Base-by-base conservation (phyloP, 1,140 invertebrate genomes). In the Drosophila subpulchrella region DNA sequence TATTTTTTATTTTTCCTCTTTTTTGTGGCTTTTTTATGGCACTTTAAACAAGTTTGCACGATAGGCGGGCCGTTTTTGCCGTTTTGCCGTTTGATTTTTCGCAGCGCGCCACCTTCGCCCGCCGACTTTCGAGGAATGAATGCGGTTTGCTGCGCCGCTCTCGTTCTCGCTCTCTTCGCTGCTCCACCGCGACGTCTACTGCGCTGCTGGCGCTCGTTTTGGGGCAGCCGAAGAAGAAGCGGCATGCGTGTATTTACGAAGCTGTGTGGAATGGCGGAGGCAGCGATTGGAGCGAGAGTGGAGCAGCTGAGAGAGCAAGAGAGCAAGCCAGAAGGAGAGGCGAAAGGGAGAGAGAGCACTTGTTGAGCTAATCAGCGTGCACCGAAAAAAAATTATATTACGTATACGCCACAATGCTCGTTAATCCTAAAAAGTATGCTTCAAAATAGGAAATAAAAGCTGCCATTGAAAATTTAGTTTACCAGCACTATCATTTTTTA, bases 191-290 rank as follows among this genome's bases (percentile, higher is more conserved):
- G 54, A 2, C 20, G 27, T 34, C 51, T 51, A n/a, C 42, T 41
- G 53, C 50, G 42, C 30, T 36, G 27, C 30, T 30, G 32, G 12
- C 17, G 51, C 30, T 42, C 56, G 11, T 13, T 44, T 51, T 24
- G 42, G 32, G 30, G 55, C 53, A 50, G 57, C 57, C 44, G 55
- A 46, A 55, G 57, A 58, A 67, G 72, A 48, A 76, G 78, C 63
- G 73, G 83, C 82, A 68, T 86, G 83, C 82, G 82, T 70, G 77
- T 86, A 86, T 86, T 88, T 88, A 86, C 82, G 82, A 88, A 86
- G 78, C 82, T 82, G 66, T 66, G 75, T 73, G 50, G 38, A 88
- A 86, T 82, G 78, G 11, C 59, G 32, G 27, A 88, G 10, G 17
- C 51, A 54, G 12, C 70, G 44, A 71, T 76, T 78, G 83, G 71